Percentiles rank a stretch among this genome's conserved stretches.
Evolutionary conservation across 2,113 vertebrate species (phyloP).

Genomic region (Rostratula benghalensis): DNA sequence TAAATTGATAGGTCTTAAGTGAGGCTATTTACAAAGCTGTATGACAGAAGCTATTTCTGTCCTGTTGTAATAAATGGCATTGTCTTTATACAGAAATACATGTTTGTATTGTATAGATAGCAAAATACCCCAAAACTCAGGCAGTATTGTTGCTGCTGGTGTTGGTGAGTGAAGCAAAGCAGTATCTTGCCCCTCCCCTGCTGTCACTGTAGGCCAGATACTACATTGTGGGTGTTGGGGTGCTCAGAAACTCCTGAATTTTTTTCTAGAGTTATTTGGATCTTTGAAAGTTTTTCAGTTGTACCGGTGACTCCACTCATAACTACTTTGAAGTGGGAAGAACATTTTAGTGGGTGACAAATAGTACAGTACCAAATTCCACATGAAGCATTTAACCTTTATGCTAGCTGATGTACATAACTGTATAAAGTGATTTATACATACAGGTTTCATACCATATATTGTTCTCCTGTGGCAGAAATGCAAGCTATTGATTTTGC

Average conservation of each 20-base stretch:
- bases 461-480: not conserved
- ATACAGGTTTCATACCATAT: not conserved
- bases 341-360: not conserved
- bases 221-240: not conserved
- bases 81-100: not conserved
- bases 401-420: not conserved
- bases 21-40: not conserved
- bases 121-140: not conserved
- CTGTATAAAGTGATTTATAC: not conserved
- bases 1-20: not conserved
- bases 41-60: not conserved
- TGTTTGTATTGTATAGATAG: not conserved
- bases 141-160: not conserved
- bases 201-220: not conserved
- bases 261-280: not conserved
- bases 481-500: not conserved
- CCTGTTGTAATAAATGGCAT: not conserved
- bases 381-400: not conserved
- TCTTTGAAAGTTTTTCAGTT: not conserved
- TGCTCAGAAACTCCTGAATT: not conserved
- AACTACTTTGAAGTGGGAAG: not conserved
- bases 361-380: not conserved
- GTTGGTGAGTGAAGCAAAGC: not conserved
- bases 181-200: not conserved
- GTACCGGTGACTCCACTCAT: not conserved